phyloP scores from a whole-genome alignment of 2,888 invertebrate species.

The Thera britannica region DNA sequence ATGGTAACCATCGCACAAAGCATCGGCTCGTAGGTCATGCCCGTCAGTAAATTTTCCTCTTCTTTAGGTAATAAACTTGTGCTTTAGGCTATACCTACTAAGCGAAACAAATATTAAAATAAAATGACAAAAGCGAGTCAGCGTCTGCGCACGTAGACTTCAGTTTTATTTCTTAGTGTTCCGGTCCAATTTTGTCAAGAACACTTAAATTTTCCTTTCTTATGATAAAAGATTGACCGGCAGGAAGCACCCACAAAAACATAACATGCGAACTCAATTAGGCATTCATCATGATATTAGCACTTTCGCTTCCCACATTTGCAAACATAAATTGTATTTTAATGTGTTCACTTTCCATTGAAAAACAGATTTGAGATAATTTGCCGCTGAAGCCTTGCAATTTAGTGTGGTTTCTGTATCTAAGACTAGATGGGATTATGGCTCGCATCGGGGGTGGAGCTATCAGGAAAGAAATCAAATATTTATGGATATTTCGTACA shows the following conservation, averaged over 20 bases:
- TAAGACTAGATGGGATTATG: neutral
- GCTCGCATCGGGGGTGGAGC: neutral
- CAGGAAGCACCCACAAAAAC: constrained; percentile 15
- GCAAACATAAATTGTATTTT: constrained; percentile 56
- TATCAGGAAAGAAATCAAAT: neutral
- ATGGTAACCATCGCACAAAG: no score
- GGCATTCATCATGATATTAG: constrained; percentile 35
- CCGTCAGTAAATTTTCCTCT: no score
- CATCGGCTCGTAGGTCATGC: no score
- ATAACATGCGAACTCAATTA: constrained; percentile 31
- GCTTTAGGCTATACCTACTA: no score
- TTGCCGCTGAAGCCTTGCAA: constrained; percentile 16
- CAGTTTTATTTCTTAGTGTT: neutral
- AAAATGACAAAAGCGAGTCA: neutral
- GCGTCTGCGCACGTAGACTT: neutral
- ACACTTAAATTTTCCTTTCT: constrained; percentile 1
- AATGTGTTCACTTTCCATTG: constrained; percentile 53
- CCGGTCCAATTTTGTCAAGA: neutral
- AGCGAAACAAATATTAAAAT: no score
- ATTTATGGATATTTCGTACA: no score
- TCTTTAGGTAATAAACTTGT: no score
- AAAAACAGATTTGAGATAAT: constrained; percentile 23
- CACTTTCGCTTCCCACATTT: constrained; percentile 53
- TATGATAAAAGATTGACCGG: constrained; percentile 13
- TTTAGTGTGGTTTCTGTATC: constrained; percentile 20